Evolutionary conservation across 2,113 vertebrate species (phyloP).

Genomic region (Phrynosoma blainvillii): DNA sequence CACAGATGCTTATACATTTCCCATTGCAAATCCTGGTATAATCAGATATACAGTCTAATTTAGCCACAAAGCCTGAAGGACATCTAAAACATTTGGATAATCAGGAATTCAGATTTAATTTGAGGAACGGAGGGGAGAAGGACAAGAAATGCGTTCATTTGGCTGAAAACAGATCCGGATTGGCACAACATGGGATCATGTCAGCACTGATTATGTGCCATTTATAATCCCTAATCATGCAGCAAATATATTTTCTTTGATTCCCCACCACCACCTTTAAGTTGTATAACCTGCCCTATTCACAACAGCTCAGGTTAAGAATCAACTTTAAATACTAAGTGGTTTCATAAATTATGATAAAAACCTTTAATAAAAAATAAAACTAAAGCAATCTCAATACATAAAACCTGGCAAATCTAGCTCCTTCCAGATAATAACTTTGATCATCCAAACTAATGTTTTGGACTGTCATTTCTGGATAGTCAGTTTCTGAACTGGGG

Average conservation of each 20-base stretch:
- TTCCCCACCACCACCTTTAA: background rate
- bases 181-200: background rate
- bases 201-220: background rate
- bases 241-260: slow-evolving; percentile 8
- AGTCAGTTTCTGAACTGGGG: background rate
- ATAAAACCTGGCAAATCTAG: background rate
- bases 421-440: background rate
- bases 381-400: background rate
- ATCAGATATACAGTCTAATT: slow-evolving; percentile 22
- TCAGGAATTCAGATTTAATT: slow-evolving; percentile 45
- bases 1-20: slow-evolving; percentile 31
- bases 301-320: background rate
- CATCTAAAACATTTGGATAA: slow-evolving; percentile 42
- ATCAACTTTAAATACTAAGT: background rate
- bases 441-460: background rate
- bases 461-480: too few species aligned
- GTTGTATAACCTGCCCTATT: background rate
- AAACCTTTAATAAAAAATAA: background rate
- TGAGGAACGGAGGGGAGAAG: slow-evolving; percentile 40
- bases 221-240: slow-evolving; percentile 22
- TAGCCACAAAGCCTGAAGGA: slow-evolving; percentile 40
- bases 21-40: slow-evolving; percentile 42
- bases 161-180: slow-evolving; percentile 16
- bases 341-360: background rate
- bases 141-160: slow-evolving; percentile 1